Evolutionary conservation across 2,888 invertebrate genomes (phyloP).

Genomic region (Erannis defoliaria): DNA sequence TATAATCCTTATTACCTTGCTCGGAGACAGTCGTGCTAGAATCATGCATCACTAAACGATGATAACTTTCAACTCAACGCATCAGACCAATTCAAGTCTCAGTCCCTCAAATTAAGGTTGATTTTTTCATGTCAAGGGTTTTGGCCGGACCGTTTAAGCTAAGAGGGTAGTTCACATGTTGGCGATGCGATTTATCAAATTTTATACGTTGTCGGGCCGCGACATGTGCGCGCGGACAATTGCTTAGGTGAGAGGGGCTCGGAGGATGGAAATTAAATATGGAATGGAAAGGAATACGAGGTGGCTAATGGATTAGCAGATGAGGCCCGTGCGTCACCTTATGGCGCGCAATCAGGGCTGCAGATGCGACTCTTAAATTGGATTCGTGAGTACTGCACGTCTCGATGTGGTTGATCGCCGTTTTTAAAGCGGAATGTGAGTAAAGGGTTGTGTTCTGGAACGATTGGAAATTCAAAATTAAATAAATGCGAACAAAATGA

Average conservation of each 20-base stretch:
- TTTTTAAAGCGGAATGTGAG: slow-evolving; percentile 33
- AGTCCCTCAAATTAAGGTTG: slow-evolving; percentile 40
- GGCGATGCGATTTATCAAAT: slow-evolving; percentile 85
- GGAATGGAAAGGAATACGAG: slow-evolving; percentile 73
- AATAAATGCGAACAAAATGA: slow-evolving; percentile 1
- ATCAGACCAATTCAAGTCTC: slow-evolving; percentile 47
- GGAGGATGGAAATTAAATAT: slow-evolving; percentile 75
- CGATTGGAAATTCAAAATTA: not conserved
- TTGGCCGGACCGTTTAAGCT: slow-evolving; percentile 75
- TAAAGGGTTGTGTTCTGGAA: slow-evolving; percentile 34
- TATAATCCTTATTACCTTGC: slow-evolving; percentile 47
- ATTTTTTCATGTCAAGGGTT: slow-evolving; percentile 43
- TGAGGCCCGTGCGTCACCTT: slow-evolving; percentile 70
- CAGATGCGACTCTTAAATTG: slow-evolving; percentile 74
- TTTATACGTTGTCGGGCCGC: slow-evolving; percentile 79
- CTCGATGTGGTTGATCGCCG: slow-evolving; percentile 41
- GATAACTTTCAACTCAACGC: slow-evolving; percentile 65
- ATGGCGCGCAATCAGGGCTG: slow-evolving; percentile 73
- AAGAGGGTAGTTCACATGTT: slow-evolving; percentile 86
- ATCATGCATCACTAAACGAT: slow-evolving; percentile 64
- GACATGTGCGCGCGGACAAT: slow-evolving; percentile 83
- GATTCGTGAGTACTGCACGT: slow-evolving; percentile 54
- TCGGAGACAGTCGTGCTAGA: slow-evolving; percentile 41
- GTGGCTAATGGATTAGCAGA: slow-evolving; percentile 84
- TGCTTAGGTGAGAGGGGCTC: slow-evolving; percentile 64